Percentiles rank a stretch among this genome's conserved stretches.
These are phyloP conservation scores for Aphodius granarius DNA, from an alignment of 2,888 invertebrate genomes.

Conservation along the genomic window DNA sequence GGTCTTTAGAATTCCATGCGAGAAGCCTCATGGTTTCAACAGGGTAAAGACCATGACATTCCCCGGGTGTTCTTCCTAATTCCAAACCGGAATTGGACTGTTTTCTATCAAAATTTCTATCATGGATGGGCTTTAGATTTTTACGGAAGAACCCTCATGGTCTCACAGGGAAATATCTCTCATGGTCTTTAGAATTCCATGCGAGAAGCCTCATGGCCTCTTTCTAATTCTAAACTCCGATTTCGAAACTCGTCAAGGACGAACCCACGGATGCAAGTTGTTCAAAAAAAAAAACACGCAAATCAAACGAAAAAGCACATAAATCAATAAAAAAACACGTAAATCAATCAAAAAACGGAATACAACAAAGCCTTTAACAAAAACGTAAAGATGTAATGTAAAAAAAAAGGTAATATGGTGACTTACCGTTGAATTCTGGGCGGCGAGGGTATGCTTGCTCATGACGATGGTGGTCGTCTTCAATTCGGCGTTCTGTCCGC, in stretches of 20 bases:
- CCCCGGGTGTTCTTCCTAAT: too few relatives aligned
- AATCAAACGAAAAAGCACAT: not conserved
- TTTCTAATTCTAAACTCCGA: not conserved
- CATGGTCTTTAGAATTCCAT: too few relatives aligned
- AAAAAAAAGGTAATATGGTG: not conserved
- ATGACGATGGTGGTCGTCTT: conserved; percentile 93
- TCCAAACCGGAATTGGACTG: too few relatives aligned
- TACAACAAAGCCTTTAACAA: not conserved
- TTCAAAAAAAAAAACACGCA: not conserved
- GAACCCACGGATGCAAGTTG: not conserved
- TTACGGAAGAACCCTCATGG: too few relatives aligned
- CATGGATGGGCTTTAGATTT: too few relatives aligned
- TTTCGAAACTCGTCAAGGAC: not conserved
- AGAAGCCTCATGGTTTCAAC: too few relatives aligned
- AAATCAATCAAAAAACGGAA: not conserved
- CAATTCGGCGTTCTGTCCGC: conserved; percentile 57
- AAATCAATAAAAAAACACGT: not conserved
- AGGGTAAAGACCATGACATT: too few relatives aligned
- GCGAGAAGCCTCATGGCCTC: too few relatives aligned
- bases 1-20: too few relatives aligned
- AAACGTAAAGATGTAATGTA: not conserved
- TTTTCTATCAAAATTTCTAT: too few relatives aligned
- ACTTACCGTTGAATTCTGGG: conserved; percentile 66
- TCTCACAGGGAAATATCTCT: too few relatives aligned
- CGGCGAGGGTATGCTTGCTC: conserved; percentile 89